phyloP scores from a whole-genome alignment of 2,113 vertebrate genomes.

The Syrmaticus mikado region DNA sequence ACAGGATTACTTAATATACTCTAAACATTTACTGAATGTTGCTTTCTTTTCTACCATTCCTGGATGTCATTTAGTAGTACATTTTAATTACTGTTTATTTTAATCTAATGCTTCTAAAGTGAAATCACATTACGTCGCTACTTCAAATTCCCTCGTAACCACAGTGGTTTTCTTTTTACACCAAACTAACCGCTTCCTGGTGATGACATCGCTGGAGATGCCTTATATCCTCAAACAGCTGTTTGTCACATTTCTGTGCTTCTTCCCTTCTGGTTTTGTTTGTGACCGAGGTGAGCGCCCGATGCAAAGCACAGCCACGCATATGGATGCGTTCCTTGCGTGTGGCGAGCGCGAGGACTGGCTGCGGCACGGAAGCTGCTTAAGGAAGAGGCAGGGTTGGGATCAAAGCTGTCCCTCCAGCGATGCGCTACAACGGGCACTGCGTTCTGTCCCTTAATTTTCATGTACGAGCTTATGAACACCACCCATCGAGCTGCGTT shows the following conservation, averaged over 20 bases:
- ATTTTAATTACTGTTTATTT: constrained; percentile 17
- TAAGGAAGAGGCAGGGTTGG: neutral
- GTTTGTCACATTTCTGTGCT: neutral
- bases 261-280: neutral
- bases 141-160: neutral
- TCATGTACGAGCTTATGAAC: neutral
- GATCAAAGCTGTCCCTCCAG: neutral
- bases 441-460: rapidly evolving
- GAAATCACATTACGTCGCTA: neutral
- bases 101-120: neutral
- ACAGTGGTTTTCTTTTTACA: neutral
- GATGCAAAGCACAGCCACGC: neutral
- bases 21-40: neutral
- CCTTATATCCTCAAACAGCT: neutral
- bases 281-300: neutral
- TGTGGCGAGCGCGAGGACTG: neutral
- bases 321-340: neutral
- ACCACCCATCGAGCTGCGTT: too few species aligned
- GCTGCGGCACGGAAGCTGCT: neutral
- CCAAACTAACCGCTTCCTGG: neutral
- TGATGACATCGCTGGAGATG: neutral
- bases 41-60: neutral
- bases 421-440: neutral
- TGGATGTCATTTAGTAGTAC: neutral
- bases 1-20: neutral